Conservation (phyloP, 2,797 vertebrate genomes). For the Melanotaenia maccullochi region DNA sequence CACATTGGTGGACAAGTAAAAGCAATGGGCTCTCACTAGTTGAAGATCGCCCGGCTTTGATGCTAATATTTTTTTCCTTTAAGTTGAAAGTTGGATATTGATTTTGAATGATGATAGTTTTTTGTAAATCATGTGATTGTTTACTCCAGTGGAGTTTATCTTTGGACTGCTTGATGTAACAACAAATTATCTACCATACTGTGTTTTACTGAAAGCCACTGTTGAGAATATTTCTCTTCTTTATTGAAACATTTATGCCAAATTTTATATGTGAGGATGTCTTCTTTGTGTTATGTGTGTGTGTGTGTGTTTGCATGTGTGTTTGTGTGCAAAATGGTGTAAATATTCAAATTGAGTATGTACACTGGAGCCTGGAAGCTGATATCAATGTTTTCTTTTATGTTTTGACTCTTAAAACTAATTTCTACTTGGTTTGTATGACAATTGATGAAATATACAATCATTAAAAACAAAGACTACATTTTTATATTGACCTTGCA, state of each 20-base stretch:
- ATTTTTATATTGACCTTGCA: neutral
- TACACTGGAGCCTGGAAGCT: conserved; percentile 21
- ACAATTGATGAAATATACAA: conserved; percentile 75
- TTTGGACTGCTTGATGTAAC: conserved; percentile 65
- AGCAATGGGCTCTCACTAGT: conserved; percentile 45
- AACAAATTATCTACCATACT: conserved; percentile 54
- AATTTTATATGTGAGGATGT: conserved; percentile 32
- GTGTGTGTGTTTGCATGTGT: no score
- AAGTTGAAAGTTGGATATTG: conserved; percentile 55
- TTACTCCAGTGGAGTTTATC: conserved; percentile 85
- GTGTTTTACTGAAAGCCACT: conserved; percentile 68
- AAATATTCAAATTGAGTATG: conserved; percentile 23
- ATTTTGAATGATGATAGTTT: conserved; percentile 64
- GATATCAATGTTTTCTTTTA: conserved; percentile 41
- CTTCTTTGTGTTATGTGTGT: conserved; percentile 15
- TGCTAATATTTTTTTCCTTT: conserved; percentile 41
- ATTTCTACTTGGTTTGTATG: conserved; percentile 55
- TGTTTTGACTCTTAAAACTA: conserved; percentile 58
- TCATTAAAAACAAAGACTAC: conserved; percentile 37
- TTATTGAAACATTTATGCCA: conserved; percentile 51
- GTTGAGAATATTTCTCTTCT: conserved; percentile 83
- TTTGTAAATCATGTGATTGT: conserved; percentile 55
- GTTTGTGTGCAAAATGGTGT: conserved; percentile 1
- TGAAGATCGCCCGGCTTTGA: conserved; percentile 55
- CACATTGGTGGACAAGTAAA: conserved; percentile 81